phyloP scores from a whole-genome alignment of 2,113 vertebrate species.

The Cyanoderma ruficeps region DNA sequence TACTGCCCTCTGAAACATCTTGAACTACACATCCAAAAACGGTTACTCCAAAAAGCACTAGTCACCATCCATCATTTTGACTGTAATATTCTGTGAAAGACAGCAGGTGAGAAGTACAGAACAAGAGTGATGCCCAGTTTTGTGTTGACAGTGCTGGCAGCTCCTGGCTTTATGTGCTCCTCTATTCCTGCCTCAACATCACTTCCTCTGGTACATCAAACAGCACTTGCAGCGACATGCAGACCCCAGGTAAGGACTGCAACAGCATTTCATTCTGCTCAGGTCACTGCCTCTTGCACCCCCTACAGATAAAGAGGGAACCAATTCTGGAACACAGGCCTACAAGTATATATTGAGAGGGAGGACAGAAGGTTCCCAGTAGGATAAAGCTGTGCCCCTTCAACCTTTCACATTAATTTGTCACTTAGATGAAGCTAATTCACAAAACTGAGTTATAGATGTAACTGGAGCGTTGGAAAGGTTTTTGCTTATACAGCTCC shows the following conservation, averaged over 20 bases:
- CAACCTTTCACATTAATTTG: neutral
- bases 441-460: neutral
- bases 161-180: slow-evolving; percentile 88
- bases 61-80: neutral
- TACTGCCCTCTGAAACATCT: neutral
- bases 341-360: neutral
- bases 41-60: neutral
- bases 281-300: neutral
- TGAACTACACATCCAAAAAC: neutral
- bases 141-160: slow-evolving; percentile 84
- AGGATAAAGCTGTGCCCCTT: neutral
- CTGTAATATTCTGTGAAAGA: neutral
- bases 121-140: neutral
- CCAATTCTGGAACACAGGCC: neutral
- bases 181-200: slow-evolving; percentile 88
- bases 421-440: neutral
- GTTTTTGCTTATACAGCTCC: neutral
- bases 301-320: neutral
- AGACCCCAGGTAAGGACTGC: slow-evolving; percentile 78
- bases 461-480: neutral
- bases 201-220: slow-evolving; percentile 89
- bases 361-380: neutral
- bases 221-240: slow-evolving; percentile 84
- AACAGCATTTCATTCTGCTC: neutral
- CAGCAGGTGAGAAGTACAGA: neutral